Evolutionary conservation across 2,797 vertebrate genomes (phyloP).

Genomic region (Pagetopsis macropterus): DNA sequence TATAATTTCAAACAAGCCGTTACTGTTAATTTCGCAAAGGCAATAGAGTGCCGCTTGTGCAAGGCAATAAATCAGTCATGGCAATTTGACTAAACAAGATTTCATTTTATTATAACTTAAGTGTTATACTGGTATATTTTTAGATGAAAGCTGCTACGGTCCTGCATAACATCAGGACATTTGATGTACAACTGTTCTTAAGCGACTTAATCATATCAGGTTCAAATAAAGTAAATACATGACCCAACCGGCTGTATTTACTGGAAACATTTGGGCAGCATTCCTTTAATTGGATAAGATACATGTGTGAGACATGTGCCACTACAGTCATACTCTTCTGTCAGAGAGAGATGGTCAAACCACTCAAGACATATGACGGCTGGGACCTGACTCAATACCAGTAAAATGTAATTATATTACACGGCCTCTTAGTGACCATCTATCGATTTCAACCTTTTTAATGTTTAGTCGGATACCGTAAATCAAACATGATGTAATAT

Average conservation of each 20-base stretch:
- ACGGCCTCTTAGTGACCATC: conserved; percentile 65
- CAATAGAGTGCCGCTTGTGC: not conserved
- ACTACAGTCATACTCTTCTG: conserved; percentile 25
- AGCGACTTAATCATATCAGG: not conserved
- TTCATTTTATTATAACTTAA: not conserved
- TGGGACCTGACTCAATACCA: conserved; percentile 71
- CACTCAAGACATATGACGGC: conserved; percentile 38
- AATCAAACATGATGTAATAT: conserved; percentile 64
- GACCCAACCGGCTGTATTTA: conserved; percentile 11
- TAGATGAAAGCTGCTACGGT: not conserved
- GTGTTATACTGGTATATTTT: not conserved
- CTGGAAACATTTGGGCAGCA: conserved; percentile 17
- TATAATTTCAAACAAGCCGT: not conserved
- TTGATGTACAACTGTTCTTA: not conserved
- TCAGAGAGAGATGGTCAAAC: conserved; percentile 34
- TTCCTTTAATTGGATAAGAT: conserved; percentile 24
- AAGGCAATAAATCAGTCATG: not conserved
- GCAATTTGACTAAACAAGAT: not conserved
- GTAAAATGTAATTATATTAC: conserved; percentile 73
- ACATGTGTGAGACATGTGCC: conserved; percentile 24
- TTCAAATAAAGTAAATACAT: conserved; percentile 17
- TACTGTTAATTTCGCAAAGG: not conserved
- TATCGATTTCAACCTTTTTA: conserved; percentile 68
- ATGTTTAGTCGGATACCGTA: conserved; percentile 50
- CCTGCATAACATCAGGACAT: not conserved